These are phyloP conservation scores for Eutrigla gurnardus DNA, from an alignment of 2,797 vertebrate species.

Conservation along the genomic window DNA sequence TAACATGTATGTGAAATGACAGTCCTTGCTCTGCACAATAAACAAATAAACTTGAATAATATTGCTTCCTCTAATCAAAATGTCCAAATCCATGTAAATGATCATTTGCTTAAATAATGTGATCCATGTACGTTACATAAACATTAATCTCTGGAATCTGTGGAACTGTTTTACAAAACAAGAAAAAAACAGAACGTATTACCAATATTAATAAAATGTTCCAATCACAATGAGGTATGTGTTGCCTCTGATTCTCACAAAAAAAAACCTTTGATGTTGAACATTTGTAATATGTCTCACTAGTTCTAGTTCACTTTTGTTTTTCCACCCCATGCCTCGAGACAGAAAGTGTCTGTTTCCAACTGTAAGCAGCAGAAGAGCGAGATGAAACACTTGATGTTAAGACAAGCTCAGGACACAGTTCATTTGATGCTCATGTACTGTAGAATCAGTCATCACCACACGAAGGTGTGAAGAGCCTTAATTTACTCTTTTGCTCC, in stretches of 20 bases:
- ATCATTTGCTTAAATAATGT: slow-evolving; percentile 5
- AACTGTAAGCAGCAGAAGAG: slow-evolving; percentile 24
- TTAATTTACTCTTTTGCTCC: neutral
- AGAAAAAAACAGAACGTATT: slow-evolving; percentile 24
- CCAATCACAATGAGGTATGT: slow-evolving; percentile 34
- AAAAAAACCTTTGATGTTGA: slow-evolving; percentile 51
- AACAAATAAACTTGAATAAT: slow-evolving; percentile 1
- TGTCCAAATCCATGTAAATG: neutral
- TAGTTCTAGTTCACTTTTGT: slow-evolving; percentile 22
- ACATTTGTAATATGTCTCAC: slow-evolving; percentile 41
- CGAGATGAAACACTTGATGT: slow-evolving; percentile 13
- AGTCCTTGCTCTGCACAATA: neutral
- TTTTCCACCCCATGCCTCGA: slow-evolving; percentile 19
- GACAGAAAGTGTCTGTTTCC: slow-evolving; percentile 7
- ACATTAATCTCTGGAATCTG: no score
- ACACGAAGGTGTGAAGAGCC: neutral
- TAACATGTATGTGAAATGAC: neutral
- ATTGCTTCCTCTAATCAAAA: neutral
- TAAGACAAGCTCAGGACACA: slow-evolving; percentile 6
- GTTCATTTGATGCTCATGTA: slow-evolving; percentile 1
- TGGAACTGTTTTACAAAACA: slow-evolving; percentile 3
- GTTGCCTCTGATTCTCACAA: slow-evolving; percentile 33
- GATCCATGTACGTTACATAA: neutral
- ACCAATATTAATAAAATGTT: slow-evolving; percentile 42
- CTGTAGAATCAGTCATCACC: neutral